These are phyloP conservation scores for Nasonia giraulti DNA, from an alignment of 1,140 invertebrate genomes.

Conservation along the genomic window DNA sequence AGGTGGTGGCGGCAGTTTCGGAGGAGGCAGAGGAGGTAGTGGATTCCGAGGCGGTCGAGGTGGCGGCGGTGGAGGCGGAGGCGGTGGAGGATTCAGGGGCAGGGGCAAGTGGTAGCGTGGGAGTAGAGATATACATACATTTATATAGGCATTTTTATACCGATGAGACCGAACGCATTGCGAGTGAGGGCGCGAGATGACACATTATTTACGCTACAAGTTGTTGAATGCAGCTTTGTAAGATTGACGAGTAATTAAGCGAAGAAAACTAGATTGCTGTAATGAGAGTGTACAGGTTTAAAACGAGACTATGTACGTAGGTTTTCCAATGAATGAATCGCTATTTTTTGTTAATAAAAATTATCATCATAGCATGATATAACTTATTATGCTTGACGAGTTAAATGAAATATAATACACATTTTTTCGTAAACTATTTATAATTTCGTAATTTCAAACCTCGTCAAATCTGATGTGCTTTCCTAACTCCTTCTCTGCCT, in stretches of 20 bases:
- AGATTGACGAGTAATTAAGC: conserved; percentile 14
- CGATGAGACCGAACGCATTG: neutral
- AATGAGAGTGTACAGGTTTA: neutral
- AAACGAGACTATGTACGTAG: conserved; percentile 1
- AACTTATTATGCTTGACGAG: conserved; percentile 40
- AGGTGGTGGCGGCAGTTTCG: conserved; percentile 68
- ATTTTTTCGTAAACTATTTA: conserved; percentile 48
- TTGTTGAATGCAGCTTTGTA: conserved; percentile 20
- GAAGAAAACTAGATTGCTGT: neutral
- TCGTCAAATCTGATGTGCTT: conserved; percentile 81
- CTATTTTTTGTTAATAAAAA: conserved; percentile 47
- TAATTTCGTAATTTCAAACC: conserved; percentile 55
- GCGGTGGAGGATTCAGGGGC: conserved; percentile 71
- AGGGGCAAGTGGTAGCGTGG: conserved; percentile 41
- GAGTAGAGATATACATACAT: conserved; percentile 1
- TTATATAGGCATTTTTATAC: conserved; percentile 20
- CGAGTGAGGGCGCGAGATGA: neutral
- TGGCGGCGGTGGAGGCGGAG: conserved; percentile 67
- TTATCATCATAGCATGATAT: conserved; percentile 33
- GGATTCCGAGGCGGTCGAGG: conserved; percentile 72
- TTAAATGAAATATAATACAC: conserved; percentile 43
- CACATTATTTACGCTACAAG: neutral
- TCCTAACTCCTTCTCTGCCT: conserved; percentile 77
- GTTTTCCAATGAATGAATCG: conserved; percentile 11
- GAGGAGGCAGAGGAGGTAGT: conserved; percentile 73